Percentiles rank a stretch among this genome's conserved stretches.
These are phyloP conservation scores for Limonius californicus DNA, from an alignment of 1,140 invertebrate species.

Conservation along the genomic window DNA sequence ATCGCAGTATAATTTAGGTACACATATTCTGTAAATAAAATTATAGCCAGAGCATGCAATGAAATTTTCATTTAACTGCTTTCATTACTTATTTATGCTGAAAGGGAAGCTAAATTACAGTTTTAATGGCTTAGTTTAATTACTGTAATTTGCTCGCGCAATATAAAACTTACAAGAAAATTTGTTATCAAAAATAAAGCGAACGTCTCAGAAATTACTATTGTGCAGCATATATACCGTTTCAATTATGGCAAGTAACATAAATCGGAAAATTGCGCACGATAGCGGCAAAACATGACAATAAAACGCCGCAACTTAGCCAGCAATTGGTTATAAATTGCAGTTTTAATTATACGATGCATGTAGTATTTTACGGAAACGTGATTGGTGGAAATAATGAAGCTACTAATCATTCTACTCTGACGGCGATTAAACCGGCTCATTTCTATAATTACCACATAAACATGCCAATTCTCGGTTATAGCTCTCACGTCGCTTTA, in stretches of 20 bases:
- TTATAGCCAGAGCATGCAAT: neutral
- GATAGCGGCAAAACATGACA: conserved; percentile 18
- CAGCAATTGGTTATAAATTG: conserved; percentile 25
- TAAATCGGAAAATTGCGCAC: conserved; percentile 16
- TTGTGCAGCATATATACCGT: neutral
- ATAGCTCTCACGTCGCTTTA: conserved; percentile 17
- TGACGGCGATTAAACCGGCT: conserved; percentile 40
- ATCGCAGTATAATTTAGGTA: too few species aligned
- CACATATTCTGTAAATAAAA: neutral
- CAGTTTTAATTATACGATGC: conserved; percentile 22
- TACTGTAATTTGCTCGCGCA: neutral
- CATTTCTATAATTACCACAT: conserved; percentile 44
- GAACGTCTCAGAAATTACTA: neutral
- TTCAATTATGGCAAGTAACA: conserved; percentile 19
- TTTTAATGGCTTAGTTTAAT: conserved; percentile 11
- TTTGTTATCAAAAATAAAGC: conserved; percentile 7
- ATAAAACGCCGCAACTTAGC: conserved; percentile 19
- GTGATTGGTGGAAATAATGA: conserved; percentile 42
- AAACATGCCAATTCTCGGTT: conserved; percentile 40
- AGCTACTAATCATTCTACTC: conserved; percentile 42
- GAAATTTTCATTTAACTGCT: conserved; percentile 6
- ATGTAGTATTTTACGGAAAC: conserved; percentile 21
- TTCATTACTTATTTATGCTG: conserved; percentile 14
- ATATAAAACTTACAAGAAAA: neutral
- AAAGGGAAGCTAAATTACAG: conserved; percentile 4